phyloP scores from a whole-genome alignment of 2,797 vertebrate species.

The Propithecus perrieri region DNA sequence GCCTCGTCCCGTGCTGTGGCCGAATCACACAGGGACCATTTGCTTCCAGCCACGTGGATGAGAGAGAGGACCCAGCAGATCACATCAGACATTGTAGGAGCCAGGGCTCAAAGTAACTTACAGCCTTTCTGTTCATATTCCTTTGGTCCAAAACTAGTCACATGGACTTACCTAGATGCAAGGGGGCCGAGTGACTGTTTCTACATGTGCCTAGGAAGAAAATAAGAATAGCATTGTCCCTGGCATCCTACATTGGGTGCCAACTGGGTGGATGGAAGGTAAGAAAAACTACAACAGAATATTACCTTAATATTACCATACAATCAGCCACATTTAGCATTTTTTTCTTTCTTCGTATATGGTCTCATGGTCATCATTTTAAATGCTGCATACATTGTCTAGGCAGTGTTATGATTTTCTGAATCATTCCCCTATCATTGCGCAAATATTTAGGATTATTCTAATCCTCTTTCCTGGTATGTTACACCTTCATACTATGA shows the following conservation, averaged over 20 bases:
- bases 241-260: neutral
- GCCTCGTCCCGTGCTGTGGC: accelerated
- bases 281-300: neutral
- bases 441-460: neutral
- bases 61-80: neutral
- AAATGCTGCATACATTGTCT: neutral
- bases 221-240: neutral
- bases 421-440: neutral
- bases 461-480: neutral
- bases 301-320: neutral
- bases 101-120: neutral
- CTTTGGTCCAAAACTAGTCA: neutral
- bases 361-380: neutral
- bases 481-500: neutral
- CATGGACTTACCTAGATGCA: neutral
- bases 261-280: neutral
- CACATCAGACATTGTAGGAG: neutral
- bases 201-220: neutral
- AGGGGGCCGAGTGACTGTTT: neutral
- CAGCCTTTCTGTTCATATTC: neutral
- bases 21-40: accelerated
- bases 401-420: neutral
- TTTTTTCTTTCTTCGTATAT: neutral
- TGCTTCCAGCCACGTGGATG: neutral
- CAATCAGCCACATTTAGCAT: too few relatives aligned